Percentiles rank a stretch among this genome's conserved stretches.
Conservation (phyloP, 2,797 vertebrate genomes). For the Syngnathus rostellatus region DNA sequence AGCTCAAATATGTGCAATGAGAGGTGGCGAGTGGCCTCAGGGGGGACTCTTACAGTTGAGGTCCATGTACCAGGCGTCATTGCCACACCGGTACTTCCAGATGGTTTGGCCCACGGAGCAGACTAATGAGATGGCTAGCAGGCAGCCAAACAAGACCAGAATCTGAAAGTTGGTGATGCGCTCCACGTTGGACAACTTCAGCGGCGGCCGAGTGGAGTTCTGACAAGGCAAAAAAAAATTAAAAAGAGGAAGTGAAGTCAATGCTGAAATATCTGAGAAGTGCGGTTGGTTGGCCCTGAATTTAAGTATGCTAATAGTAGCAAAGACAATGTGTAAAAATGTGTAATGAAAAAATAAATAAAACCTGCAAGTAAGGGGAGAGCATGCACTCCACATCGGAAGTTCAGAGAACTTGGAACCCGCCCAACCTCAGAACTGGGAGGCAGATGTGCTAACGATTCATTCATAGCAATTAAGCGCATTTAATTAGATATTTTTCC, state of each 20-base stretch:
- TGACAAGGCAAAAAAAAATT: constrained; percentile 35
- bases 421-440: no score
- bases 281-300: neutral
- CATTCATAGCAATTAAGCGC: no score
- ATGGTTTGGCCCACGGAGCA: constrained; percentile 93
- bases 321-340: no score
- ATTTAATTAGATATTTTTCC: no score
- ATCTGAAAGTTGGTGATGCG: constrained; percentile 98
- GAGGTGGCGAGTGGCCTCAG: constrained; percentile 32
- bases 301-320: neutral
- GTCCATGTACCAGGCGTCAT: constrained; percentile 95
- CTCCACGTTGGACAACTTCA: constrained; percentile 98
- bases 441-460: no score
- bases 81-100: constrained; percentile 88
- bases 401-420: no score
- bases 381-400: no score
- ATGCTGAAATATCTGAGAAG: neutral
- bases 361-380: no score
- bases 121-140: constrained; percentile 93
- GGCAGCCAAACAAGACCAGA: constrained; percentile 92
- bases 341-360: no score
- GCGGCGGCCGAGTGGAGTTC: constrained; percentile 95
- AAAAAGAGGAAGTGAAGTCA: neutral
- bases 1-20: constrained; percentile 67
- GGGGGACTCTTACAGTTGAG: constrained; percentile 85